Percentiles rank a stretch among this genome's conserved stretches.
Evolutionary conservation across 2,888 invertebrate species (phyloP).

Genomic region (Temnothorax rugatulus): DNA sequence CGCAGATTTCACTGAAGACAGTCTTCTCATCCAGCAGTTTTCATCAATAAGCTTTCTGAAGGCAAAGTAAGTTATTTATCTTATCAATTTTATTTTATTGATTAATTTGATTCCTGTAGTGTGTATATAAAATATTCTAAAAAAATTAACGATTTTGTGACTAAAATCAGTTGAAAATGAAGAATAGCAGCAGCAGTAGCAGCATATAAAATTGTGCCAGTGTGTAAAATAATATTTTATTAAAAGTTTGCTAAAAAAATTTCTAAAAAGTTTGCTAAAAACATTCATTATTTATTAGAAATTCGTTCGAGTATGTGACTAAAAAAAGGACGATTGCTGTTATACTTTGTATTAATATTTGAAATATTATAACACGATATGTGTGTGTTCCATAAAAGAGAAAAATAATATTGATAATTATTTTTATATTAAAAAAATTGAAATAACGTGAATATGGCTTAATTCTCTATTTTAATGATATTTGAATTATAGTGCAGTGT

Average conservation of each 20-base stretch:
- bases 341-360: no score
- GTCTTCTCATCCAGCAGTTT: background rate
- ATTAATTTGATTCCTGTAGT: background rate
- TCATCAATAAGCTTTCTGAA: background rate
- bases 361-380: no score
- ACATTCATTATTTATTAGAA: background rate
- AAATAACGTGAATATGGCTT: no score
- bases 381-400: no score
- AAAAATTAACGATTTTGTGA: constrained; percentile 4
- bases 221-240: constrained; percentile 13
- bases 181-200: background rate
- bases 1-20: background rate
- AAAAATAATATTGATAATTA: no score
- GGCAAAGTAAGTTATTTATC: background rate
- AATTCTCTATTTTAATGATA: no score
- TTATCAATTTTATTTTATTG: background rate
- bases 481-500: no score
- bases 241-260: background rate
- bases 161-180: background rate
- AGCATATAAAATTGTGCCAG: background rate
- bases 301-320: no score
- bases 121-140: background rate
- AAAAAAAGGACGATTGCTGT: no score
- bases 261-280: no score
- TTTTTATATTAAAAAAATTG: no score